phyloP scores from a whole-genome alignment of 2,888 invertebrate genomes.

The Pterostichus niger region DNA sequence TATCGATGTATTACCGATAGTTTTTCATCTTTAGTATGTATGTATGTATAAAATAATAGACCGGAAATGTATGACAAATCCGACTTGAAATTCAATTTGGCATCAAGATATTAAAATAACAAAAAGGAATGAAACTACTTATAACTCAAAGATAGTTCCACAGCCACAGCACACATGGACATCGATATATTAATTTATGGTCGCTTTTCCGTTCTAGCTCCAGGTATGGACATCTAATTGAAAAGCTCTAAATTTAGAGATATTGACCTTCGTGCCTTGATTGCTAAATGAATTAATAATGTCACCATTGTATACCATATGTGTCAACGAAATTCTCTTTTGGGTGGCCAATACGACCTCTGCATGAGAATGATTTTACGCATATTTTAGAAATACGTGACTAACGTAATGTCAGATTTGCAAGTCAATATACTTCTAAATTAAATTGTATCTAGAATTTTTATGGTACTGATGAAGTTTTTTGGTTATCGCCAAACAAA shows the following conservation, averaged over 20 bases:
- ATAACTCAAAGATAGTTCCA: neutral
- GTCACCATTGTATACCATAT: constrained; percentile 39
- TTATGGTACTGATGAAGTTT: neutral
- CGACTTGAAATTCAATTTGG: neutral
- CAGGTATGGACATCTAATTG: constrained; percentile 38
- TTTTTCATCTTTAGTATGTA: no score
- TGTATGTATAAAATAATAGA: no score
- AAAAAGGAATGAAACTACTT: constrained; percentile 1
- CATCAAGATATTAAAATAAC: neutral
- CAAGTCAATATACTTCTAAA: constrained; percentile 33
- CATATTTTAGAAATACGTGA: constrained; percentile 14
- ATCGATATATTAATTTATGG: constrained; percentile 28
- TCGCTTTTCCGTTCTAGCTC: constrained; percentile 13
- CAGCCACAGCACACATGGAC: neutral
- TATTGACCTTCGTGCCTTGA: constrained; percentile 32
- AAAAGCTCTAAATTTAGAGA: constrained; percentile 38
- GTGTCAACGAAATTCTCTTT: neutral
- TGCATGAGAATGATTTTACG: constrained; percentile 1
- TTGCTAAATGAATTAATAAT: constrained; percentile 43
- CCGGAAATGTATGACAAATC: neutral
- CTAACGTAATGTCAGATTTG: constrained; percentile 30
- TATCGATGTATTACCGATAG: no score
- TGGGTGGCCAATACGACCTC: constrained; percentile 32
- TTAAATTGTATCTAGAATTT: constrained; percentile 4
- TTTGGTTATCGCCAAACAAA: neutral